These are phyloP conservation scores for Drosophila eugracilis DNA, from an alignment of 1,140 invertebrate species.

Conservation along the genomic window DNA sequence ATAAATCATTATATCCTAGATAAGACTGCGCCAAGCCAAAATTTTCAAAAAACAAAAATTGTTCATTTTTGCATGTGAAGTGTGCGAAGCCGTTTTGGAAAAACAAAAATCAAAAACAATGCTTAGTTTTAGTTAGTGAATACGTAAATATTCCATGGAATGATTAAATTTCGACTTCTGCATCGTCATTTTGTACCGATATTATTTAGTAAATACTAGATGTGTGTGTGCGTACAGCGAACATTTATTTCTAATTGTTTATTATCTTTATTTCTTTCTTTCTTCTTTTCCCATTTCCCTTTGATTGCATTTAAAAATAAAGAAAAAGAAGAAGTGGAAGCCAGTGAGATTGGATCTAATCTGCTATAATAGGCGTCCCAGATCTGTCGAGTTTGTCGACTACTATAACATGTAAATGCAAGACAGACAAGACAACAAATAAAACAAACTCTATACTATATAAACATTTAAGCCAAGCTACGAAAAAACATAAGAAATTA, in stretches of 20 bases:
- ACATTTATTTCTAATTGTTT: conserved; percentile 74
- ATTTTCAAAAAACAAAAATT: conserved; percentile 11
- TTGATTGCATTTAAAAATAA: conserved; percentile 52
- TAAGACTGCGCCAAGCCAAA: conserved; percentile 47
- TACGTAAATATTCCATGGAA: conserved; percentile 27
- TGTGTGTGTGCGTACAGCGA: conserved; percentile 49
- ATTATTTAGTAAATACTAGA: conserved; percentile 24
- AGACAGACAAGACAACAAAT: conserved; percentile 28
- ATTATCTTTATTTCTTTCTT: conserved; percentile 73
- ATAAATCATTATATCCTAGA: conserved; percentile 25
- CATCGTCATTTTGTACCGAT: conserved; percentile 26
- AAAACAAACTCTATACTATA: conserved; percentile 19
- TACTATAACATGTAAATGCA: conserved; percentile 80
- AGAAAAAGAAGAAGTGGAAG: conserved; percentile 84
- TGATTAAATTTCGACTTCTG: conserved; percentile 23
- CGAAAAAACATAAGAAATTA: conserved; percentile 32
- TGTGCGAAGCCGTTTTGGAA: conserved; percentile 29
- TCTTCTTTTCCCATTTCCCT: conserved; percentile 69
- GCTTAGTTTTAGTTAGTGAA: conserved; percentile 41
- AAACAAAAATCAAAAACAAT: conserved; percentile 1
- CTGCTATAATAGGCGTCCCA: conserved; percentile 78
- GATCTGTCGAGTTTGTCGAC: conserved; percentile 83
- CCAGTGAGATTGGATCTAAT: conserved; percentile 84
- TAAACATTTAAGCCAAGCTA: conserved; percentile 57
- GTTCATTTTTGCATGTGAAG: conserved; percentile 24